Conservation (phyloP, 2,797 vertebrate species). For the Acanthurus lineatus region DNA sequence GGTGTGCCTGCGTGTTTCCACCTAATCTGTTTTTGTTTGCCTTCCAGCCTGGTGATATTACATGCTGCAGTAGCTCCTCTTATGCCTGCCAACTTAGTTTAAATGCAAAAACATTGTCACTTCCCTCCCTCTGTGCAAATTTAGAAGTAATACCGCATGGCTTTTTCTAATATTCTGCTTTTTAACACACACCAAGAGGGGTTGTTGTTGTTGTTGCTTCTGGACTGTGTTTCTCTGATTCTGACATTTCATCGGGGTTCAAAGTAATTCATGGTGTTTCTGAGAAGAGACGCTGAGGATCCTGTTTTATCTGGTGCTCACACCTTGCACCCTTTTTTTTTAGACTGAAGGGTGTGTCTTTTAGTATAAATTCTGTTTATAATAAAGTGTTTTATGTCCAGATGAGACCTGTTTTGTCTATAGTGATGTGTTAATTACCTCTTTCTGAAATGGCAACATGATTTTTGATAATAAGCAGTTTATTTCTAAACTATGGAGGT, state of each 20-base stretch:
- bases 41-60: conserved; percentile 30
- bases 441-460: not conserved
- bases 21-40: conserved; percentile 43
- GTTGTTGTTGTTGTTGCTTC: conserved; percentile 22
- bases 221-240: conserved; percentile 21
- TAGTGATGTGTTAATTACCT: not conserved
- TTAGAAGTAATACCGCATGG: conserved; percentile 17
- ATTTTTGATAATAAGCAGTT: not conserved
- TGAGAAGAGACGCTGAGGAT: not conserved
- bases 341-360: conserved; percentile 20
- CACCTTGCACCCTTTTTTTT: not conserved
- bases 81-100: conserved; percentile 55
- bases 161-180: conserved; percentile 39
- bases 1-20: conserved; percentile 14
- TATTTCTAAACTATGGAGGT: not conserved
- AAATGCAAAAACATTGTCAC: conserved; percentile 13
- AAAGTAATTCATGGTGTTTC: conserved; percentile 27
- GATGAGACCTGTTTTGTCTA: conserved; percentile 3
- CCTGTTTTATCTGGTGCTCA: conserved; percentile 32
- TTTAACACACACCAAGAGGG: not conserved
- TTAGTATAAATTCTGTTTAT: conserved; percentile 44
- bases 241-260: conserved; percentile 29
- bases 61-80: conserved; percentile 50
- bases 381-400: conserved; percentile 68
- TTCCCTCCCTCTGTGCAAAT: conserved; percentile 11